These are phyloP conservation scores for Trachelus troglodyta DNA, from an alignment of 2,888 invertebrate species.

Conservation along the genomic window DNA sequence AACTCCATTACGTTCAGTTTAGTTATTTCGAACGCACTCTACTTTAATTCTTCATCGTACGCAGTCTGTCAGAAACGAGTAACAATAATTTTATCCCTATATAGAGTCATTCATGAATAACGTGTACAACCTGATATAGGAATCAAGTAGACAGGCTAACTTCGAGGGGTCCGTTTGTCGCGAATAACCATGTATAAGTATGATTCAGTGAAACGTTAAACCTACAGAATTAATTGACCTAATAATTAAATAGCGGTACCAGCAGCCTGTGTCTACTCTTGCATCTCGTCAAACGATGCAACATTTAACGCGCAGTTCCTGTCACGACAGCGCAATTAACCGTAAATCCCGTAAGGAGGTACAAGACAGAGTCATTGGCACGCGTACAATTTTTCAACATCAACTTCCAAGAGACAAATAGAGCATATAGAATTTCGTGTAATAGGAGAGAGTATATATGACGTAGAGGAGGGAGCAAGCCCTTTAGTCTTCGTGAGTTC, in stretches of 20 bases:
- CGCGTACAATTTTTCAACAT: not conserved
- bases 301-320: slow-evolving; percentile 3
- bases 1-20: too few relatives aligned
- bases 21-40: too few relatives aligned
- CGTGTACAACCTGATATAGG: too few relatives aligned
- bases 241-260: not conserved
- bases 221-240: not conserved
- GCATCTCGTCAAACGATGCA: not conserved
- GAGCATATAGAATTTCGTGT: slow-evolving; percentile 33
- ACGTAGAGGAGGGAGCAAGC: slow-evolving; percentile 47
- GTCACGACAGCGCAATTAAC: not conserved
- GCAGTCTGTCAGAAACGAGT: too few relatives aligned
- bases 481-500: slow-evolving; percentile 56
- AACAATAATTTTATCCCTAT: too few relatives aligned
- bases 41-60: too few relatives aligned
- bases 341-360: not conserved
- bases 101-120: too few relatives aligned
- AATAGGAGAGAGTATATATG: slow-evolving; percentile 61
- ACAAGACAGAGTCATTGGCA: not conserved
- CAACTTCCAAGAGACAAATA: slow-evolving; percentile 26
- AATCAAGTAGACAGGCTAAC: too few relatives aligned
- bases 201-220: not conserved
- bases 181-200: not conserved
- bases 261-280: not conserved
- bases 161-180: too few relatives aligned